A percentile compares a stretch with the other conserved stretches of the same genome.
Conservation (phyloP, 2,888 invertebrate genomes). For the Ferdinandea cuprea region DNA sequence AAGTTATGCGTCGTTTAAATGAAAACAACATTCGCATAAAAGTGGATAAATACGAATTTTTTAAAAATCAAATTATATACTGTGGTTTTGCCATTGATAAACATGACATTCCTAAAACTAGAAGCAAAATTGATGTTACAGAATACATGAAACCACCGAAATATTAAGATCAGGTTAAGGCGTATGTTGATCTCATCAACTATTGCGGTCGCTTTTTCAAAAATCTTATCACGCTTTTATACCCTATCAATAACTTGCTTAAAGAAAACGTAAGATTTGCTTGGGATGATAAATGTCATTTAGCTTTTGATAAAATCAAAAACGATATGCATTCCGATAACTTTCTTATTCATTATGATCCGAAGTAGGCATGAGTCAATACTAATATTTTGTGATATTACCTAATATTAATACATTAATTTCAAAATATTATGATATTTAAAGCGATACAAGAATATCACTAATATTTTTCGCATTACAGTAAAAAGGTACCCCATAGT, state of each 20-base stretch:
- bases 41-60: conserved; percentile 76
- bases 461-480: too few relatives aligned
- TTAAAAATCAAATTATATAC: conserved; percentile 75
- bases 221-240: conserved; percentile 75
- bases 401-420: too few relatives aligned
- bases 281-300: conserved; percentile 72
- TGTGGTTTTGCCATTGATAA: conserved; percentile 76
- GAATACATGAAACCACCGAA: conserved; percentile 69
- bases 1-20: conserved; percentile 70
- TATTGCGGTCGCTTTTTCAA: conserved; percentile 78
- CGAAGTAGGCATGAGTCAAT: conserved; percentile 77
- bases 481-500: too few relatives aligned
- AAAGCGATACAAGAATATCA: too few relatives aligned
- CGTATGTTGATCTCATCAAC: conserved; percentile 77
- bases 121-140: conserved; percentile 77
- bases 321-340: conserved; percentile 62
- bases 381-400: too few relatives aligned
- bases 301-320: conserved; percentile 75
- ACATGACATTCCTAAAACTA: conserved; percentile 77
- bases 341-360: conserved; percentile 73
- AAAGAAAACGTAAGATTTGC: conserved; percentile 67
- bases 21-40: conserved; percentile 76
- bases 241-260: conserved; percentile 76
- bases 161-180: conserved; percentile 74
- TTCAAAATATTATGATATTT: too few relatives aligned